Conservation (phyloP, 2,888 invertebrate genomes). For the Dryococelus australis region DNA sequence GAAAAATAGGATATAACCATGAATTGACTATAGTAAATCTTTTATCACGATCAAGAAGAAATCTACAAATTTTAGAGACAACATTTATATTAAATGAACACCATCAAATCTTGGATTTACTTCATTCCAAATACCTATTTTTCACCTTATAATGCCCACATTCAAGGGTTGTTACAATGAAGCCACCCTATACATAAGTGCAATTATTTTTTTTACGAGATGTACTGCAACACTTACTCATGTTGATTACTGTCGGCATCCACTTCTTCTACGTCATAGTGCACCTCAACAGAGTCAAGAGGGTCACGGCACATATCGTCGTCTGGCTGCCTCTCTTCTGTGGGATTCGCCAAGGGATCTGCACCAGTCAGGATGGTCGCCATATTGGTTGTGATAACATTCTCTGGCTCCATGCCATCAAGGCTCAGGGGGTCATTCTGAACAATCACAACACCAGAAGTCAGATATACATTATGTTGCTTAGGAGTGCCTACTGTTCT, state of each 20-base stretch:
- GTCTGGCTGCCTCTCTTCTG: not conserved
- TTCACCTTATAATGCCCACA: too few relatives aligned
- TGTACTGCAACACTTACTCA: not conserved
- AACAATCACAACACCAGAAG: constrained; percentile 33
- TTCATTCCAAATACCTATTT: too few relatives aligned
- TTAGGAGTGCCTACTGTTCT: too few relatives aligned
- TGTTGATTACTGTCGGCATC: not conserved
- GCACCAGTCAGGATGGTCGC: constrained; percentile 49
- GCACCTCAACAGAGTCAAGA: not conserved
- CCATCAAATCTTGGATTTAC: too few relatives aligned
- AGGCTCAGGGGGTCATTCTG: constrained; percentile 46
- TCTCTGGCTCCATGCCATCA: constrained; percentile 33
- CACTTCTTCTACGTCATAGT: not conserved
- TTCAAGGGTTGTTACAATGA: too few relatives aligned
- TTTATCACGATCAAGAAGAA: too few relatives aligned
- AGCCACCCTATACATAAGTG: too few relatives aligned
- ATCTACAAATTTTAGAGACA: too few relatives aligned
- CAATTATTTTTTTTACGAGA: too few relatives aligned
- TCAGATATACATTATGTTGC: not conserved
- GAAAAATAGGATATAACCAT: too few relatives aligned
- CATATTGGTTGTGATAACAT: constrained; percentile 52
- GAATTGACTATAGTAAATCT: too few relatives aligned
- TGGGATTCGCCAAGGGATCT: not conserved
- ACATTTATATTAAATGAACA: too few relatives aligned
- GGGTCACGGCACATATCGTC: not conserved